Evolutionary conservation across 2,113 vertebrate species (phyloP), one percentile per base, ranked within the genome.

Genomic region (Gorsachius goisagi): DNA sequence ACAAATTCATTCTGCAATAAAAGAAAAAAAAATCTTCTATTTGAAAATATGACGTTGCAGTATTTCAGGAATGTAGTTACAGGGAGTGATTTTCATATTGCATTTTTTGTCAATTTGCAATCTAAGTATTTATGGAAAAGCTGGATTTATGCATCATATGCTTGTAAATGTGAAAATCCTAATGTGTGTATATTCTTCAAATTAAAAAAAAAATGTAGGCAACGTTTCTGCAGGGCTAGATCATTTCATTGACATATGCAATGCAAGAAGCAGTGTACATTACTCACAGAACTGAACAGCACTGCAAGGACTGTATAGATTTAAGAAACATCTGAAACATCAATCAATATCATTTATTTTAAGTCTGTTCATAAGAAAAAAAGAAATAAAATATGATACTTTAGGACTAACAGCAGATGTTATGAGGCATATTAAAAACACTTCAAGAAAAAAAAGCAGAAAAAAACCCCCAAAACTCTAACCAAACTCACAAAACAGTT

Each of bases 91-190:
- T 67, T 75, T 91, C 78, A 73, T 92, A 85, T n/a, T 86, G 17
- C 33, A 79, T 90, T 95, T 94, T 96, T 95, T 75, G 27, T 78
- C 81, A 95, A 89, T 91, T 94, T 88, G 24, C 39, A 73, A 85
- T 80, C n/a, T 88, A 95, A 83, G 45, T 95, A 96, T 95, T 97
- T 95, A 96, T 82, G 85, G 75, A 88, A 88, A 87, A 92, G 18
- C 0, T 1, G 5, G 8, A 97, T 96, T 95, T 96, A 93, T 94
- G 58, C 12, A 90, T 67, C 55, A 41, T 83, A 33, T 85, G 12
- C 55, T 96, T 91, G 35, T 69, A 97, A 90, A 96, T 87, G 32
- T 94, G 35, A 44, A 82, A 88, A 60, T 94, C 55, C 17, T 88
- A 90, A 92, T 92, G 39, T 22, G 92, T 86, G 95, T 90, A 49